These are phyloP conservation scores for Bicyclus anynana DNA, from an alignment of 1,140 invertebrate species.

Conservation along the genomic window DNA sequence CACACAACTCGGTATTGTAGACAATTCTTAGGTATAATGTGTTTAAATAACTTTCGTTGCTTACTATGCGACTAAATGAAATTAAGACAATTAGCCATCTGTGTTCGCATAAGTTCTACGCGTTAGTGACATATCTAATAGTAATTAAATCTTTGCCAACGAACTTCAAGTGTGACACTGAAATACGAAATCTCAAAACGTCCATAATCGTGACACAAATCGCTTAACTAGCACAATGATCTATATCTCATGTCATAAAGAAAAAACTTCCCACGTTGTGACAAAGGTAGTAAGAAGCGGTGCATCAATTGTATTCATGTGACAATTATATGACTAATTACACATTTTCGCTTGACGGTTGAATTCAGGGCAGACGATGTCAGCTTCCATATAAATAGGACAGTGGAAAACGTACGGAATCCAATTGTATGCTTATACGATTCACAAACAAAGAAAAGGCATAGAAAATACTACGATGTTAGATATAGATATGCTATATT, in stretches of 20 bases:
- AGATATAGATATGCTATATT: too few species aligned
- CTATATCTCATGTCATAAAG: not conserved
- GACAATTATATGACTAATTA: conserved; percentile 2
- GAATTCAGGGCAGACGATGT: not conserved
- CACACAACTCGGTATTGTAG: too few species aligned
- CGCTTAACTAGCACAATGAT: not conserved
- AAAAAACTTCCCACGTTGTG: not conserved
- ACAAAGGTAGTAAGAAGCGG: not conserved
- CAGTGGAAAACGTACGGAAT: not conserved
- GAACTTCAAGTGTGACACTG: not conserved
- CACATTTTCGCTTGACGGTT: conserved; percentile 1
- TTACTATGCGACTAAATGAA: too few species aligned
- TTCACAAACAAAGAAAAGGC: not conserved
- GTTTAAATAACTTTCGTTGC: too few species aligned
- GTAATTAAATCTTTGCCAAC: not conserved
- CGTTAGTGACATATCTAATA: too few species aligned
- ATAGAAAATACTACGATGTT: not conserved
- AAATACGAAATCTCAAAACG: conserved; percentile 3
- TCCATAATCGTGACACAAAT: conserved; percentile 10
- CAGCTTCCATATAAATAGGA: not conserved
- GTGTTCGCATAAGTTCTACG: too few species aligned
- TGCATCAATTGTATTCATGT: not conserved
- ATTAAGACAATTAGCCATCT: too few species aligned
- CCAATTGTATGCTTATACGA: not conserved
- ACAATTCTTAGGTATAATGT: too few species aligned